These are phyloP conservation scores for Noctua comes DNA, from an alignment of 2,888 invertebrate genomes.

Conservation along the genomic window DNA sequence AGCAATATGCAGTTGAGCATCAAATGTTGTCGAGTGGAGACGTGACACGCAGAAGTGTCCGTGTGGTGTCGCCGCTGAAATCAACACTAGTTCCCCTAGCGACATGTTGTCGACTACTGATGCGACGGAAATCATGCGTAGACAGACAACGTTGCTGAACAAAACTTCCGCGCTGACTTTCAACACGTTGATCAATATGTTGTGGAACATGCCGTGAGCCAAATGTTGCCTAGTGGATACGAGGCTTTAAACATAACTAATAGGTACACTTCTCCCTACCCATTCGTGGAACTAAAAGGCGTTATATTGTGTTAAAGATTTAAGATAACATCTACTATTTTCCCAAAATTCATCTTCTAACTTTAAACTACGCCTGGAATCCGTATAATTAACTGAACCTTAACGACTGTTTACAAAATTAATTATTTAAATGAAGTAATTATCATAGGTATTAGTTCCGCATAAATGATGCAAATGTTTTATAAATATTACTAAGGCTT, in stretches of 20 bases:
- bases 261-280: neutral
- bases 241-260: neutral
- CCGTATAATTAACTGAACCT: slow-evolving; percentile 12
- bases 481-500: slow-evolving; percentile 26
- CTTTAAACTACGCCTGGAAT: neutral
- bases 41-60: no score
- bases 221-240: no score
- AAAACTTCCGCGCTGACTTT: no score
- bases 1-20: no score
- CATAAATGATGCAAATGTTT: slow-evolving; percentile 43
- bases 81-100: no score
- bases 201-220: no score
- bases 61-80: no score
- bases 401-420: slow-evolving; percentile 10
- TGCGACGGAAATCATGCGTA: no score
- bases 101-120: no score
- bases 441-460: slow-evolving; percentile 32
- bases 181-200: no score
- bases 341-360: neutral
- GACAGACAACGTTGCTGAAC: no score
- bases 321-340: neutral
- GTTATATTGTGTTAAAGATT: neutral
- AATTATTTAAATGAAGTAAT: slow-evolving; percentile 40
- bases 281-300: neutral
- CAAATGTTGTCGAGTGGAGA: no score